phyloP scores from a whole-genome alignment of 2,797 vertebrate genomes.

The Girardinus metallicus region DNA sequence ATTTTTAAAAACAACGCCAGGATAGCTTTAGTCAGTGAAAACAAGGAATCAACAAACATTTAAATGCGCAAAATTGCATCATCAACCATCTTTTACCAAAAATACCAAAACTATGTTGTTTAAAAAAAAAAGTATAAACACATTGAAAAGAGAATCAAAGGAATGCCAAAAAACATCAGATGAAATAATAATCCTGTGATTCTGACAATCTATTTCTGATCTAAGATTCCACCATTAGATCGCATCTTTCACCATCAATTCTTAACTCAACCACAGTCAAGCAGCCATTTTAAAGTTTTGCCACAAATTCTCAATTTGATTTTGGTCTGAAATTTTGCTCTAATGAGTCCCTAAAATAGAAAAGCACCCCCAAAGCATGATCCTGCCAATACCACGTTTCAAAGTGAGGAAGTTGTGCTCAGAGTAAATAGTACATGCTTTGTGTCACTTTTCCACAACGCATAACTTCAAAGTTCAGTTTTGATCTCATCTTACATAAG shows the following conservation, averaged over 20 bases:
- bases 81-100: background rate
- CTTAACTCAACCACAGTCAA: background rate
- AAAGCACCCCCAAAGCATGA: background rate
- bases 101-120: background rate
- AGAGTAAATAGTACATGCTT: background rate
- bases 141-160: background rate
- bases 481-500: background rate
- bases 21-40: background rate
- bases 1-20: background rate
- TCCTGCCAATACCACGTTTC: background rate
- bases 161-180: background rate
- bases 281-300: background rate
- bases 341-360: background rate
- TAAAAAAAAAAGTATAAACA: no score
- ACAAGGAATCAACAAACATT: background rate
- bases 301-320: background rate
- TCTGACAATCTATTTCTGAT: background rate
- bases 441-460: background rate
- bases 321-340: background rate
- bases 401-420: background rate
- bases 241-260: background rate
- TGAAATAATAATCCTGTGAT: background rate
- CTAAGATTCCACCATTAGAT: background rate
- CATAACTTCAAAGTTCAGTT: background rate
- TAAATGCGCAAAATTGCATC: background rate